Evolutionary conservation across 1,140 invertebrate genomes (phyloP), one percentile per base, ranked within the genome.

Genomic region (Papilio dardanus): DNA sequence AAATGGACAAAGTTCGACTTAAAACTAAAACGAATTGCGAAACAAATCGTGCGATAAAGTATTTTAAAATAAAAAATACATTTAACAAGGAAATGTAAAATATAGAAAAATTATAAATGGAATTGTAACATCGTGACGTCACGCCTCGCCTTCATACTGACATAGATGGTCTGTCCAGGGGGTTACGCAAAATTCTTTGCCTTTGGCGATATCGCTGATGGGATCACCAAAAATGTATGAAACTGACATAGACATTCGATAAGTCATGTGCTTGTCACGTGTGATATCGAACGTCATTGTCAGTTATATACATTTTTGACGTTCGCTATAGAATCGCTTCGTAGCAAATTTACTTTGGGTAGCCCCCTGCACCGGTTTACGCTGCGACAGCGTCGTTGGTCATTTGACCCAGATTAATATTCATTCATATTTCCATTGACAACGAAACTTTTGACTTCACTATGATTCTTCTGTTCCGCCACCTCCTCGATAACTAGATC

Each of bases 401-500:
- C 68, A 46, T 37, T 37, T 37, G 1, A 2, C 35, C 10, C 35
- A 37, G 5, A 37, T 81, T 85, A 90, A 54, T 83, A 85, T 71
- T 89, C 83, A 74, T 83, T 89, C 0, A 82, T n/a, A 1, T 85
- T 77, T 54, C 87, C 87, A 71, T 88, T 90, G 10, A 93, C 88
- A 24, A 92, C 83, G 75, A 93, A 93, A 80, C 83, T 93, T 67
- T 92, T 92, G 0, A 92, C 82, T 76, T 88, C 89, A 0, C 87
- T 88, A 7, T 83, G 85, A 68, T 90, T 90, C n/a, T 86, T 85
- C 0, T 90, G 86, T 40, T 91, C 89, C 0, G 86, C 83, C 0
- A 93, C 85, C 71, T 93, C 90, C 33, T 92, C 92, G 0, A 89
- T 80, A 2, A 92, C 69, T 2, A 93, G 84, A n/a, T 93, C 89